Percentiles rank a stretch among this genome's conserved stretches.
Evolutionary conservation across 2,888 invertebrate species (phyloP).

Genomic region (Agriopis aurantiaria): DNA sequence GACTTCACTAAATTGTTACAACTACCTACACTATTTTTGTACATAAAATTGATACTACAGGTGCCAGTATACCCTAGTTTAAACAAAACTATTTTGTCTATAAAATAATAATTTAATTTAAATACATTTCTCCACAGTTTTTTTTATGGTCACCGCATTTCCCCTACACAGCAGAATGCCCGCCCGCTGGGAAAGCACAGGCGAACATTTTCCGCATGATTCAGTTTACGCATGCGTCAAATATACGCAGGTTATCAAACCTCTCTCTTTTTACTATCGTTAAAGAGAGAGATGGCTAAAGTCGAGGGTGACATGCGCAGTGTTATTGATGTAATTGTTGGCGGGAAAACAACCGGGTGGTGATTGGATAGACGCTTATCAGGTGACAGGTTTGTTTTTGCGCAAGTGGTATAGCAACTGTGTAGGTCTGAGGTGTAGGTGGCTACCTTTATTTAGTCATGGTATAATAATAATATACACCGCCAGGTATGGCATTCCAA

Average conservation of each 20-base stretch:
- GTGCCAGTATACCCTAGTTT: conserved; percentile 12
- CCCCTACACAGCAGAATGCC: conserved; percentile 38
- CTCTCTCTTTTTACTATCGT: conserved; percentile 56
- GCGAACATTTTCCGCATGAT: conserved; percentile 50
- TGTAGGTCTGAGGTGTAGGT: conserved; percentile 9
- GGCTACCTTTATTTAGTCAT: too few species aligned
- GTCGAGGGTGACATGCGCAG: conserved; percentile 75
- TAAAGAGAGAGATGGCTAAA: conserved; percentile 58
- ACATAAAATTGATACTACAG: conserved; percentile 23
- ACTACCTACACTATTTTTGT: conserved; percentile 18
- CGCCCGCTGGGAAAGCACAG: conserved; percentile 35
- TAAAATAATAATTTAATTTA: conserved; percentile 41
- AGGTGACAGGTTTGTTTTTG: conserved; percentile 33
- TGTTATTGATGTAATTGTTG: conserved; percentile 79
- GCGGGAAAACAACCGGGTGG: conserved; percentile 63
- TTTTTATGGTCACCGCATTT: conserved; percentile 60
- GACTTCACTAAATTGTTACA: conserved; percentile 19
- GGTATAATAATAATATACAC: too few species aligned
- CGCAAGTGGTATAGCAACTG: conserved; percentile 22
- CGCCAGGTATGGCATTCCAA: too few species aligned
- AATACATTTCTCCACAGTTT: conserved; percentile 48
- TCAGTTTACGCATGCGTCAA: conserved; percentile 46
- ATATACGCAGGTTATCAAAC: conserved; percentile 67
- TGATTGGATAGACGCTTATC: conserved; percentile 28
- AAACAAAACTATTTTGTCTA: conserved; percentile 32